Base-by-base conservation (phyloP, 2,797 vertebrate genomes). In the Luscinia megarhynchos region DNA sequence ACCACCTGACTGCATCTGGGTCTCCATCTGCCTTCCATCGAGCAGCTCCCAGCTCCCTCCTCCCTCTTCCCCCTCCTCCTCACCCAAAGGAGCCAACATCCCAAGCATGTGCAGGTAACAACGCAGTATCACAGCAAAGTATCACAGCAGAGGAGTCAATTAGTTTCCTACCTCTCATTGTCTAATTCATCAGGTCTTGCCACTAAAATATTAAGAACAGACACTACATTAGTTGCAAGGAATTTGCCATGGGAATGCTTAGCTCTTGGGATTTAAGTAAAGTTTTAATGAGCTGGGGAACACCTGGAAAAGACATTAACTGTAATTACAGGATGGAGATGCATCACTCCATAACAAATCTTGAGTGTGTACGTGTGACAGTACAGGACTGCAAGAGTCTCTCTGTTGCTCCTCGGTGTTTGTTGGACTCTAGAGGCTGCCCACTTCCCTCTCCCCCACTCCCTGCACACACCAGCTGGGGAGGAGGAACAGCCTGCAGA, bases 91-190 rank as follows among this genome's bases (percentile, higher is more conserved):
- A 70, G 48, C 53, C 64, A 67, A 40, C 8, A 11, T 46, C 19
- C 78, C 75, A 83, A 89, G 63, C 86, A 74, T 8, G 1, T 51
- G 84, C 82, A 86, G 70, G 50, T 46, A 38, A 57, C 24, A 64
- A 63, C 15, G 51, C 1, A 0, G 66, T n/a, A 90, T 67, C 57
- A 91, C 54, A 95, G 62, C 81, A 89, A 77, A 87, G 54, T 17
- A 58, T 32, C 73, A 84, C 16, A 92, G 67, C 92, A 94, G 90
- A 97, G 83, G 79, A 96, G 84, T 89, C 80, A 89, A 96, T 96
- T 85, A 95, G 94, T 95, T 94, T 93, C 98, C 96, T 98, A 99
- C 99, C 99, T 99, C 97, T 99, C 99, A 94, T 97, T 98, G 97
- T 99, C 99, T 96, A 97, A 97, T 84, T 99, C 99, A 15, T 98